Percentiles rank a stretch among this genome's conserved stretches.
phyloP scores from a whole-genome alignment of 37 sponge, comb jelly and placozoan genomes.

The Agelas oroides region DNA sequence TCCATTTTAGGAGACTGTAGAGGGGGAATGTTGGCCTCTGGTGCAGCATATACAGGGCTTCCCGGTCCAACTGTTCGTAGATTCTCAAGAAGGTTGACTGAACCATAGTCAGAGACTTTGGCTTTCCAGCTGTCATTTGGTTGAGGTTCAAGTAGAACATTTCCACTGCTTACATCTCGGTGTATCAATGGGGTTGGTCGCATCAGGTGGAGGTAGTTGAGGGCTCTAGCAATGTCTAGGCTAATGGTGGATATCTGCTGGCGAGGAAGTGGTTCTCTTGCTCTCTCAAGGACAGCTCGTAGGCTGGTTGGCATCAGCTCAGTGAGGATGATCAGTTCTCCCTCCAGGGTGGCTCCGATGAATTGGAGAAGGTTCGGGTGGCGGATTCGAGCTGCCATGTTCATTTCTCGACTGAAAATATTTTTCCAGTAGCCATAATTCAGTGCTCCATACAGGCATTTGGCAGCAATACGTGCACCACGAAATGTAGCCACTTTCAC shows the following conservation, averaged over 20 bases:
- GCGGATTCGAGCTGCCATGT: slow-evolving; percentile 35
- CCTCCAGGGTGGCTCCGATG: slow-evolving; percentile 42
- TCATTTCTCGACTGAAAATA: slow-evolving; percentile 60
- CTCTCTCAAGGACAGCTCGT: slow-evolving; percentile 9
- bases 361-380: slow-evolving; percentile 67
- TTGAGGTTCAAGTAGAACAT: slow-evolving; percentile 33
- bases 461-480: slow-evolving; percentile 58
- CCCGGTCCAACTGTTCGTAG: slow-evolving; percentile 32
- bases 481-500: slow-evolving; percentile 53
- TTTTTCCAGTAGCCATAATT: not conserved
- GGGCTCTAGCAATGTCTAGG: slow-evolving; percentile 44
- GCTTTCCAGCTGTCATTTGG: slow-evolving; percentile 33
- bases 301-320: slow-evolving; percentile 67
- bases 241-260: slow-evolving; percentile 27
- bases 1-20: slow-evolving; percentile 61
- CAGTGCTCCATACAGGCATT: slow-evolving; percentile 20
- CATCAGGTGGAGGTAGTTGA: slow-evolving; percentile 61
- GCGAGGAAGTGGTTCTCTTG: no score
- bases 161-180: slow-evolving; percentile 66
- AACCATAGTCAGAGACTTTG: slow-evolving; percentile 63
- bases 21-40: slow-evolving; percentile 33
- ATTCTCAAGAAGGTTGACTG: slow-evolving; percentile 55
- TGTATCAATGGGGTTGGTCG: slow-evolving; percentile 56
- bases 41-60: slow-evolving; percentile 48
- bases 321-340: slow-evolving; percentile 41